Percentiles rank a stretch among this genome's conserved stretches.
phyloP scores from a whole-genome alignment of 1,140 invertebrate genomes.

The Lasaia peninsularis region DNA sequence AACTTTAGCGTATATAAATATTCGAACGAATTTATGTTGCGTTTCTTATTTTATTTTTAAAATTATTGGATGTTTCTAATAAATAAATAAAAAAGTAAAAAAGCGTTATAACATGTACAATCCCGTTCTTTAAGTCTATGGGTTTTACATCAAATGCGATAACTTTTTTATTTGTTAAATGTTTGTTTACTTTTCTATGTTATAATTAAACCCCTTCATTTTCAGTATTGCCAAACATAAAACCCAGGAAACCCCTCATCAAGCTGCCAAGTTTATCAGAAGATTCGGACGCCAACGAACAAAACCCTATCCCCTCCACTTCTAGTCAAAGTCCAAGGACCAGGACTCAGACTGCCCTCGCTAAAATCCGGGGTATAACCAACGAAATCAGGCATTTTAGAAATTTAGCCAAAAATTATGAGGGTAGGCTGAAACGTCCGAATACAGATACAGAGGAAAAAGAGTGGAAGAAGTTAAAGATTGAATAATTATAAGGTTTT shows the following conservation, averaged over 20 bases:
- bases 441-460: conserved; percentile 27
- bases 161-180: no score
- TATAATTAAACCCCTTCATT: conserved; percentile 16
- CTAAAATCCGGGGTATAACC: conserved; percentile 50
- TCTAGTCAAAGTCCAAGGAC: conserved; percentile 29
- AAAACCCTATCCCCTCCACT: conserved; percentile 33
- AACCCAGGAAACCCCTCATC: conserved; percentile 53
- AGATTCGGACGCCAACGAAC: conserved; percentile 28
- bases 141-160: no score
- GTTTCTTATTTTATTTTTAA: no score
- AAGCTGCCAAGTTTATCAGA: conserved; percentile 56
- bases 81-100: no score
- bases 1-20: no score
- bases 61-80: no score
- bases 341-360: conserved; percentile 33
- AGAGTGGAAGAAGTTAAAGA: conserved; percentile 46
- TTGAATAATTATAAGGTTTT: conserved; percentile 29
- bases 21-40: no score
- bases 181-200: conserved; percentile 3
- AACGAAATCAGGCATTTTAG: conserved; percentile 47
- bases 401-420: conserved; percentile 38
- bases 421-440: conserved; percentile 38
- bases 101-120: no score
- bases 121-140: no score
- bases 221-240: conserved; percentile 62